Percentiles rank a stretch among this genome's conserved stretches.
Conservation (phyloP, 2,113 vertebrate species). For the Verasper variegatus region DNA sequence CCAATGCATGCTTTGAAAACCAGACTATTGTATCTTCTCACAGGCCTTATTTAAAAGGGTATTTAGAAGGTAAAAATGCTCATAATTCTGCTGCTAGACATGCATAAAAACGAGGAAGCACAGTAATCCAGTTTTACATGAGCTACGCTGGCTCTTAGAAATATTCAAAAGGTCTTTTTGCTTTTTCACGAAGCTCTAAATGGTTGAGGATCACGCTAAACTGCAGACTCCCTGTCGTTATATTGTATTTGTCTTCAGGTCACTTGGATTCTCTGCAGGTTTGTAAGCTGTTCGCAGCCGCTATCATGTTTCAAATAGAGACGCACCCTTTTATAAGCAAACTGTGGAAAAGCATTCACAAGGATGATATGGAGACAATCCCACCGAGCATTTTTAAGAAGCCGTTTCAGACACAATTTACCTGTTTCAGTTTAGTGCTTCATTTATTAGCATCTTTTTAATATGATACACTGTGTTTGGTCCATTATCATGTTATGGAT, state of each 20-base stretch:
- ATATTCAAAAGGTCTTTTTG: not conserved
- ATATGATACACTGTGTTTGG: not conserved
- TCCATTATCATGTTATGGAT: not conserved
- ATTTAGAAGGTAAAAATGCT: not conserved
- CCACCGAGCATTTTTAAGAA: not conserved
- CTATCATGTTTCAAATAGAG: too few species aligned
- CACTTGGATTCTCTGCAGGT: not conserved
- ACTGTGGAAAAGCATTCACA: not conserved
- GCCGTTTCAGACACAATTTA: not conserved
- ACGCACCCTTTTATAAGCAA: not conserved
- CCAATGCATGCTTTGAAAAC: too few species aligned
- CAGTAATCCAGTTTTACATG: not conserved
- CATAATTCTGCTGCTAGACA: constrained; percentile 14
- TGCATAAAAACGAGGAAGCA: constrained; percentile 5
- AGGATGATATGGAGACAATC: not conserved
- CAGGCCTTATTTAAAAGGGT: not conserved
- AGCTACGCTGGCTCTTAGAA: not conserved
- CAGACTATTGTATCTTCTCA: not conserved
- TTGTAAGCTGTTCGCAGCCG: not conserved
- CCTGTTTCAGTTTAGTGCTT: not conserved
- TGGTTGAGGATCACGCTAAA: not conserved
- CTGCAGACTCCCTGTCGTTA: not conserved
- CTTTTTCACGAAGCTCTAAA: not conserved
- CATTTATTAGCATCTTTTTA: not conserved
- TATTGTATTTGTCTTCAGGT: not conserved